These are phyloP conservation scores for Meda fulgida DNA, from an alignment of 2,797 vertebrate species.

Conservation along the genomic window DNA sequence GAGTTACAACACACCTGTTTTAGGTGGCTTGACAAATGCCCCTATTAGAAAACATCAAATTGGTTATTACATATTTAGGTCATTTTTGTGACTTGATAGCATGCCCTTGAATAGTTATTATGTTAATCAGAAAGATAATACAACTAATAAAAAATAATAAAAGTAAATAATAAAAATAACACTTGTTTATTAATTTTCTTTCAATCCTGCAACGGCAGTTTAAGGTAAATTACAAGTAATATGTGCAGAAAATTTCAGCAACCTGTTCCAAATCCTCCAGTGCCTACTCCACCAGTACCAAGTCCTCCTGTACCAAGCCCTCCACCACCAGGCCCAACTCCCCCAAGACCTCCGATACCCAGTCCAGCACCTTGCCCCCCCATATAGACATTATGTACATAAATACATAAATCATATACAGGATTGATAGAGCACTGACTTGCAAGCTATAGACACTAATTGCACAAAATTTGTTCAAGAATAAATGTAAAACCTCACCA, in stretches of 20 bases:
- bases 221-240: neutral
- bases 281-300: constrained; percentile 55
- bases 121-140: neutral
- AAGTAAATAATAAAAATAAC: neutral
- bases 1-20: constrained; percentile 66
- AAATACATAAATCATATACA: neutral
- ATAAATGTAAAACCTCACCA: constrained; percentile 62
- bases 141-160: neutral
- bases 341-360: constrained; percentile 46
- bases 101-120: neutral
- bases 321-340: constrained; percentile 44
- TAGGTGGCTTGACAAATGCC: constrained; percentile 66
- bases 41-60: constrained; percentile 52
- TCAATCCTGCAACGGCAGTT: neutral
- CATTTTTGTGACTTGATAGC: neutral
- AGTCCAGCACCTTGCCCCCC: constrained; percentile 42
- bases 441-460: neutral
- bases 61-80: neutral
- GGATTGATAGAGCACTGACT: neutral
- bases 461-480: neutral
- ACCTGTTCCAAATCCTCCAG: constrained; percentile 60
- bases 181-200: neutral
- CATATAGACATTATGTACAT: constrained; percentile 14
- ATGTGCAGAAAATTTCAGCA: constrained; percentile 29
- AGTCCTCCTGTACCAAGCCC: constrained; percentile 57